phyloP scores from a whole-genome alignment of 2,113 vertebrate species.

The Malurus melanocephalus region DNA sequence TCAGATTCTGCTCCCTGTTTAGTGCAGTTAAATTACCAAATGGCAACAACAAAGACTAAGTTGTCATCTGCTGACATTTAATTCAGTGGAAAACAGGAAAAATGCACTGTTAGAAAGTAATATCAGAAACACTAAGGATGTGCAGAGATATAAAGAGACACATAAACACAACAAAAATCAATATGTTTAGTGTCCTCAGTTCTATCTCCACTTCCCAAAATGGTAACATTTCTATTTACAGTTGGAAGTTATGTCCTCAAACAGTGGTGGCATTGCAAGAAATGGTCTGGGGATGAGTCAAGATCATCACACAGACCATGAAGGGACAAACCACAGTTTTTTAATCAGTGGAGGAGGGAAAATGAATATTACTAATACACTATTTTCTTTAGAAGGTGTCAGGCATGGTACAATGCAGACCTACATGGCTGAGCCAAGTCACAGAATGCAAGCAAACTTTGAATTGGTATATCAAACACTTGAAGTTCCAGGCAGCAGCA shows the following conservation, averaged over 20 bases:
- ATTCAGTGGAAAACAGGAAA: slow-evolving; percentile 23
- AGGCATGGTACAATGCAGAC: not conserved
- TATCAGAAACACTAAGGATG: not conserved
- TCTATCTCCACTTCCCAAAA: not conserved
- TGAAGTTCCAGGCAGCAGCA: not conserved
- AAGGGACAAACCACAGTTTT: not conserved
- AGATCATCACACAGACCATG: not conserved
- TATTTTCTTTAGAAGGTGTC: not conserved
- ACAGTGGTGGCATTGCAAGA: not conserved
- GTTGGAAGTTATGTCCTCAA: not conserved
- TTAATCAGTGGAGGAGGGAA: not conserved
- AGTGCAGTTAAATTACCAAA: slow-evolving; percentile 5
- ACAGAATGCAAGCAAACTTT: not conserved
- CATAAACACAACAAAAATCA: slow-evolving; percentile 22
- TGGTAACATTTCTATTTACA: not conserved
- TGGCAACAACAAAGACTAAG: slow-evolving; percentile 18
- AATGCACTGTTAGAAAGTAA: not conserved
- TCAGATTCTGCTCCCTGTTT: not conserved
- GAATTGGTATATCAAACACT: not conserved
- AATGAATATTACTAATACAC: not conserved
- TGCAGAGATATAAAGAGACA: not conserved
- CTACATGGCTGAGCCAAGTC: not conserved
- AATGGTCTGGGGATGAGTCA: not conserved
- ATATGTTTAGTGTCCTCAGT: not conserved
- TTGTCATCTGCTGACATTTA: slow-evolving; percentile 53